Evolutionary conservation across 2,797 vertebrate genomes (phyloP).

Genomic region (Iguana delicatissima): DNA sequence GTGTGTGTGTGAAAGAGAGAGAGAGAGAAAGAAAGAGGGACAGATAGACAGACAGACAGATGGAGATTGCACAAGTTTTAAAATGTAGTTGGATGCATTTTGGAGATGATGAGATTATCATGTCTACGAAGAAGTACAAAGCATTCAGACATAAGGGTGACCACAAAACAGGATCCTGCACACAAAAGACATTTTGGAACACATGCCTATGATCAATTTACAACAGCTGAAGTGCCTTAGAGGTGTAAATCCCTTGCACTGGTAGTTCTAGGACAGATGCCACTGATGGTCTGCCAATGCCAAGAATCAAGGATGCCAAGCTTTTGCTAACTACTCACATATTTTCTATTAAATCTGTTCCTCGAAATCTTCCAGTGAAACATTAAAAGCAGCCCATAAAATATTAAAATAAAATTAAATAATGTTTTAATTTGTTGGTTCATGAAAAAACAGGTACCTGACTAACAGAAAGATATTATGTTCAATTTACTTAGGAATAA

Average conservation of each 20-base stretch:
- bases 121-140: neutral
- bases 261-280: neutral
- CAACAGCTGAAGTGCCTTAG: neutral
- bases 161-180: too few relatives aligned
- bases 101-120: too few relatives aligned
- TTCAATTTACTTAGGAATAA: too few relatives aligned
- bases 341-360: neutral
- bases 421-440: too few relatives aligned
- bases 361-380: too few relatives aligned
- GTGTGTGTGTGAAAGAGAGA: neutral
- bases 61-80: too few relatives aligned
- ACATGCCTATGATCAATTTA: too few relatives aligned
- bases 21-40: neutral
- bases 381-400: too few relatives aligned
- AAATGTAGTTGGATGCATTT: too few relatives aligned
- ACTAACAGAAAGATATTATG: too few relatives aligned
- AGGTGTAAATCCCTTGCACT: neutral
- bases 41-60: neutral
- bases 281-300: neutral
- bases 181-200: neutral
- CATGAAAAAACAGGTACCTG: too few relatives aligned
- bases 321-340: neutral
- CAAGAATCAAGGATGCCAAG: neutral
- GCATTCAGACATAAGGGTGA: neutral
- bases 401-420: too few relatives aligned